A percentile compares a stretch with the other conserved stretches of the same genome.
These are phyloP conservation scores for Microctonus aethiopoides DNA, from an alignment of 2,888 invertebrate genomes.

Conservation along the genomic window DNA sequence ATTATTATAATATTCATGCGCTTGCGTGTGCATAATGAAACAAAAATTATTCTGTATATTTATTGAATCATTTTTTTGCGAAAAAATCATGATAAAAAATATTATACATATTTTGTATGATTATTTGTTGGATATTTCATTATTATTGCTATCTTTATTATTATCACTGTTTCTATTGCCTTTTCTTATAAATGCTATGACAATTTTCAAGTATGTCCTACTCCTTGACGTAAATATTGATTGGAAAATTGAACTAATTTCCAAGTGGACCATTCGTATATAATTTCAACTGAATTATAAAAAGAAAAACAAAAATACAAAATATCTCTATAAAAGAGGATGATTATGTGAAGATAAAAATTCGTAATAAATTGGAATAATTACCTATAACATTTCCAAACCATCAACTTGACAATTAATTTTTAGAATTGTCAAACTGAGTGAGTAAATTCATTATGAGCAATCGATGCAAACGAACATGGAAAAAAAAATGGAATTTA, in stretches of 20 bases:
- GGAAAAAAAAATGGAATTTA: slow-evolving; percentile 40
- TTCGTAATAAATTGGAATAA: background rate
- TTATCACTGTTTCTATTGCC: background rate
- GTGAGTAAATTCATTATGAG: slow-evolving; percentile 31
- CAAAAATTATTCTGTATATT: slow-evolving; percentile 3
- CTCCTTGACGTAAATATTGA: slow-evolving; percentile 41
- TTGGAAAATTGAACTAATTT: slow-evolving; percentile 41
- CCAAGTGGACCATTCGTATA: slow-evolving; percentile 38
- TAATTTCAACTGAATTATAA: background rate
- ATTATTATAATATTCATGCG: background rate
- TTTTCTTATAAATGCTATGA: slow-evolving; percentile 26
- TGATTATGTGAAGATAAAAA: background rate
- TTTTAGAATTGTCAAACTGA: slow-evolving; percentile 47
- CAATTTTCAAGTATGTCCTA: slow-evolving; percentile 48
- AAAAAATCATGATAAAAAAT: slow-evolving; percentile 21
- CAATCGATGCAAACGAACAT: slow-evolving; percentile 30
- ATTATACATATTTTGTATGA: slow-evolving; percentile 21
- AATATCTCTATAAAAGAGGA: background rate
- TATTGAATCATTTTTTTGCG: slow-evolving; percentile 8
- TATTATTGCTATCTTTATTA: background rate
- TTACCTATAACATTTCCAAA: background rate
- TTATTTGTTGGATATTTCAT: slow-evolving; percentile 36
- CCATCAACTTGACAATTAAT: slow-evolving; percentile 35
- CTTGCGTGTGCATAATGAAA: background rate
- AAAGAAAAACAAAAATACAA: background rate